A percentile compares a stretch with the other conserved stretches of the same genome.
Evolutionary conservation across 2,113 vertebrate genomes (phyloP).

Genomic region (Ceyx melanurus): DNA sequence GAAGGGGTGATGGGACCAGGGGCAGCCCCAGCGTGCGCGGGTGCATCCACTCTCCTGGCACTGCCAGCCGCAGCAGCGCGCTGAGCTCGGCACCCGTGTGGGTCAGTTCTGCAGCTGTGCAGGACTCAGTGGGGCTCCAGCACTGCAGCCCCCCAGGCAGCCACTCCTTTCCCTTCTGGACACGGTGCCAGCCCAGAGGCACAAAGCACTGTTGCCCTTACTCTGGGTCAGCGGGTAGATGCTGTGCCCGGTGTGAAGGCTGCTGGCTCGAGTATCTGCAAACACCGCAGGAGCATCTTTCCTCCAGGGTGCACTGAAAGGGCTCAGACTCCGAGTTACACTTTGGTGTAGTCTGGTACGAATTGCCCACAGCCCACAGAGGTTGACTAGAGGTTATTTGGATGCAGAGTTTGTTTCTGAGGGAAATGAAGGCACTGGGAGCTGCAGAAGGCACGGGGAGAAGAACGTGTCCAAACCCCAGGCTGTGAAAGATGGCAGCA

Average conservation of each 20-base stretch:
- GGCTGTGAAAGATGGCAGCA: rapidly evolving
- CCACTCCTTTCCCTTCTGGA: background rate
- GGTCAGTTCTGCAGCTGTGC: background rate
- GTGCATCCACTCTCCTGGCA: background rate
- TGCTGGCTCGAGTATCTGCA: background rate
- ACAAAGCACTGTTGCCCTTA: background rate
- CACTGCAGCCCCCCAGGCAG: rapidly evolving
- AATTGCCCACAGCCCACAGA: background rate
- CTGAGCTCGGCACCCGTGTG: background rate
- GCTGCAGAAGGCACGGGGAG: background rate
- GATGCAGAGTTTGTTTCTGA: background rate
- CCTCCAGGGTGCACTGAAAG: background rate
- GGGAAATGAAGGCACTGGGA: background rate
- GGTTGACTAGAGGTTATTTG: background rate
- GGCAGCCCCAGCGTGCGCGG: no score
- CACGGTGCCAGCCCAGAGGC: background rate
- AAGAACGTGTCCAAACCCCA: background rate
- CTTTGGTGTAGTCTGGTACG: background rate
- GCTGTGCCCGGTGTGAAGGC: background rate
- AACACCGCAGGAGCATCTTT: background rate
- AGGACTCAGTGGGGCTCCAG: background rate
- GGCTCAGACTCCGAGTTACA: background rate
- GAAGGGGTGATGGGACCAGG: no score
- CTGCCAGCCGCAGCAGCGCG: background rate
- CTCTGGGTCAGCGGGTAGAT: background rate